Evolutionary conservation across 2,888 invertebrate species (phyloP).

Genomic region (Drosophila pseudotakahashii): DNA sequence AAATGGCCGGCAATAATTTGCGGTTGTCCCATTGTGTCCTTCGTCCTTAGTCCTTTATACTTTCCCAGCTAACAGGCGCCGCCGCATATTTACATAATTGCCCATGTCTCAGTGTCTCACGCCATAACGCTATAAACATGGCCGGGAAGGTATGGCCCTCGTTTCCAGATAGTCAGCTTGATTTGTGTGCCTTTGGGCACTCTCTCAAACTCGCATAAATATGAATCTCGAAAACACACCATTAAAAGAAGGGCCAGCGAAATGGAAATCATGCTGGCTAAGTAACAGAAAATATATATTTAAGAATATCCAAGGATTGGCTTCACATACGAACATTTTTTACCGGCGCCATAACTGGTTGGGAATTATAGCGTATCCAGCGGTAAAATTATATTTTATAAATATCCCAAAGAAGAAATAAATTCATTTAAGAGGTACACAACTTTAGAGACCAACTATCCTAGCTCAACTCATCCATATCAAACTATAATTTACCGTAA

Average conservation of each 20-base stretch:
- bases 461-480: not conserved
- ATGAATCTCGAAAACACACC: constrained; percentile 11
- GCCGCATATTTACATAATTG: constrained; percentile 76
- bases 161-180: constrained; percentile 12
- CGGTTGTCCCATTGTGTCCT: constrained; percentile 70
- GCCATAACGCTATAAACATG: constrained; percentile 25
- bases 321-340: no score
- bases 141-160: constrained; percentile 5
- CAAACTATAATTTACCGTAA: not conserved
- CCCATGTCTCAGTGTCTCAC: constrained; percentile 60
- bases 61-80: constrained; percentile 60
- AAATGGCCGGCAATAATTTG: constrained; percentile 73
- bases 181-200: constrained; percentile 24
- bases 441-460: not conserved
- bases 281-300: no score
- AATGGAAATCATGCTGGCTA: not conserved
- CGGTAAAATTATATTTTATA: no score
- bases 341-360: no score
- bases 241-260: not conserved
- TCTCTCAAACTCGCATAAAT: constrained; percentile 26
- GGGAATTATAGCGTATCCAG: no score
- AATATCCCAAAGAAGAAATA: no score
- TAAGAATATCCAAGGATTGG: no score
- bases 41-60: constrained; percentile 48
- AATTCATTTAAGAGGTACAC: not conserved